phyloP scores from a whole-genome alignment of 2,888 invertebrate genomes.

The Lasioglossum leucozonium region DNA sequence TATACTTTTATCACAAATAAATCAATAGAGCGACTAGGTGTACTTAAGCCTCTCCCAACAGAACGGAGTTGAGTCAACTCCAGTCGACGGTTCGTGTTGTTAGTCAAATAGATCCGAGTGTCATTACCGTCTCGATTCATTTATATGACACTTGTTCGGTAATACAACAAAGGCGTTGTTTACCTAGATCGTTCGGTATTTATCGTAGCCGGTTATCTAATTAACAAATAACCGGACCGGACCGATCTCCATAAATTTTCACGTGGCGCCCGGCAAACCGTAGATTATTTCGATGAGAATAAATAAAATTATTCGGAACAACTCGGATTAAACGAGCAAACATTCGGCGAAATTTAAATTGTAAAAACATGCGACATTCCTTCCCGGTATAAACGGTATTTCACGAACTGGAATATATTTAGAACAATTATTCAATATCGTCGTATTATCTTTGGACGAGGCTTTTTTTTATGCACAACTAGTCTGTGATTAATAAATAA shows the following conservation, averaged over 20 bases:
- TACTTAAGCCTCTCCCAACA: conserved; percentile 32
- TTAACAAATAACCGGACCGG: conserved; percentile 16
- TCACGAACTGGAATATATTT: neutral
- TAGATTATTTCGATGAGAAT: neutral
- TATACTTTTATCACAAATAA: conserved; percentile 26
- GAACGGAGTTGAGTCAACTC: conserved; percentile 36
- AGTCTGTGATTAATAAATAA: neutral
- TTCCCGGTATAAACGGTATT: neutral
- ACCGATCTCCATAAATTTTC: conserved; percentile 12
- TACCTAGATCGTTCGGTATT: conserved; percentile 26
- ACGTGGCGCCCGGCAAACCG: neutral
- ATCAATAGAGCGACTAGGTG: conserved; percentile 6
- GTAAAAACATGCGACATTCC: conserved; percentile 3
- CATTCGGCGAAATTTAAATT: conserved; percentile 8
- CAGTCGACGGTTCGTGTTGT: conserved; percentile 33
- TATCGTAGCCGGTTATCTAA: conserved; percentile 18
- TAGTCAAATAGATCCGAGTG: conserved; percentile 41
- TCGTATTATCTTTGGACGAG: neutral
- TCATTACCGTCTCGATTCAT: conserved; percentile 37
- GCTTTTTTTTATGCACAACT: neutral
- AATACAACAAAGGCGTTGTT: conserved; percentile 17
- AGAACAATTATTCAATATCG: neutral
- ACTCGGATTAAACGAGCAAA: conserved; percentile 12
- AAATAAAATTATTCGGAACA: neutral
- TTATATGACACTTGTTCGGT: conserved; percentile 33